Conservation (phyloP, 2,797 vertebrate species). For the Tangara arthus region DNA sequence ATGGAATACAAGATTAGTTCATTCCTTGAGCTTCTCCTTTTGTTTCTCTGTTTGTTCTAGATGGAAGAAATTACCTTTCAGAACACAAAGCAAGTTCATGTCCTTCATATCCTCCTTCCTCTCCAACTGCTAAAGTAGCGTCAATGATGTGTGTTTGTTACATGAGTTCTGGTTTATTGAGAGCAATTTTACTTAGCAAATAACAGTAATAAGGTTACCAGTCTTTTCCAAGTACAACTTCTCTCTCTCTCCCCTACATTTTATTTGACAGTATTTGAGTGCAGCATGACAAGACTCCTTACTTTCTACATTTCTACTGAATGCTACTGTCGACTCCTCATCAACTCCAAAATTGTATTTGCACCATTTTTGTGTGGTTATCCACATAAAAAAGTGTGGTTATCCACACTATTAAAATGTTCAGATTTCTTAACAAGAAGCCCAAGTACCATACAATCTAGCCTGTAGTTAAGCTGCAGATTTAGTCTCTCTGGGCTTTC, state of each 20-base stretch:
- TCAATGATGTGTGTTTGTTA: neutral
- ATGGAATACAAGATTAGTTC: neutral
- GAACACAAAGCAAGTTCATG: neutral
- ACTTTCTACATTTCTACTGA: neutral
- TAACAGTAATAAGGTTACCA: neutral
- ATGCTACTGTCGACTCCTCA: rapidly evolving
- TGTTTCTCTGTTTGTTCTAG: neutral
- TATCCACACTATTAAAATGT: neutral
- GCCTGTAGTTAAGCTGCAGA: neutral
- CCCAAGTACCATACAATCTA: neutral
- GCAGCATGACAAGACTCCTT: neutral
- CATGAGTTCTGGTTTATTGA: neutral
- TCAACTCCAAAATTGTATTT: neutral
- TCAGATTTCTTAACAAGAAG: neutral
- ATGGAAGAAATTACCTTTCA: neutral
- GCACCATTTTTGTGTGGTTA: neutral
- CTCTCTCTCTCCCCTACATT: neutral
- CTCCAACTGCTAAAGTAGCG: neutral
- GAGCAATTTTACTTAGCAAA: neutral
- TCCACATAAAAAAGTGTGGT: neutral
- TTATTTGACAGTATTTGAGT: neutral
- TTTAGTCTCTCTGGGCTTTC: neutral
- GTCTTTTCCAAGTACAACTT: neutral
- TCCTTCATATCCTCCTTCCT: neutral
- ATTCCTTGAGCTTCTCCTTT: neutral